A percentile compares a stretch with the other conserved stretches of the same genome.
Evolutionary conservation across 2,888 invertebrate genomes (phyloP).

Genomic region (Cryptophagus acutangulus): DNA sequence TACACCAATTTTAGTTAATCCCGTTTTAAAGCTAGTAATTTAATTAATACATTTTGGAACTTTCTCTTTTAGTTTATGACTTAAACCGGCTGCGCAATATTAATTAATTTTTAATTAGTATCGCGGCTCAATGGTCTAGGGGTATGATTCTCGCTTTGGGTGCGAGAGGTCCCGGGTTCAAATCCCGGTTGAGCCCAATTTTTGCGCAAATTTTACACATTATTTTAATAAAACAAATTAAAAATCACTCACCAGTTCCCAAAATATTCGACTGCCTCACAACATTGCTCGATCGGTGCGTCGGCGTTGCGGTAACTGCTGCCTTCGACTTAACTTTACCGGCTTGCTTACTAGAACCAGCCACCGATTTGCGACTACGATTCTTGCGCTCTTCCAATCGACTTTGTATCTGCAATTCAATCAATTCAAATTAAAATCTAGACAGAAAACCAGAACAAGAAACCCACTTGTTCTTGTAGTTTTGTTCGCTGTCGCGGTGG

Average conservation of each 20-base stretch:
- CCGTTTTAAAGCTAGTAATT: too few species aligned
- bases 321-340: constrained; percentile 37
- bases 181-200: constrained; percentile 47
- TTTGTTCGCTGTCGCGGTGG: constrained; percentile 52
- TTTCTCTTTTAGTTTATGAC: too few species aligned
- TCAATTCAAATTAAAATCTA: too few species aligned
- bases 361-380: constrained; percentile 46
- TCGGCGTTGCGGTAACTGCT: constrained; percentile 31
- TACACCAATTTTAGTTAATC: too few species aligned
- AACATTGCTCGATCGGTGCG: constrained; percentile 37
- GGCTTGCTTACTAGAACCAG: constrained; percentile 43
- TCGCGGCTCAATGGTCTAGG: constrained; percentile 48
- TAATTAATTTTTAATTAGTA: constrained; percentile 1
- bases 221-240: not conserved
- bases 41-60: too few species aligned
- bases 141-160: constrained; percentile 52
- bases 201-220: not conserved
- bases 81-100: not conserved
- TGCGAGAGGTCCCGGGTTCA: constrained; percentile 51
- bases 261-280: constrained; percentile 36
- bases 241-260: constrained; percentile 29
- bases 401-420: constrained; percentile 52
- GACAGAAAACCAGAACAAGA: constrained; percentile 12
- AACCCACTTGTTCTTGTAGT: constrained; percentile 53
- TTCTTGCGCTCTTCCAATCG: constrained; percentile 55